These are phyloP conservation scores for Operophtera brumata DNA, from an alignment of 2,888 invertebrate genomes.

Conservation along the genomic window DNA sequence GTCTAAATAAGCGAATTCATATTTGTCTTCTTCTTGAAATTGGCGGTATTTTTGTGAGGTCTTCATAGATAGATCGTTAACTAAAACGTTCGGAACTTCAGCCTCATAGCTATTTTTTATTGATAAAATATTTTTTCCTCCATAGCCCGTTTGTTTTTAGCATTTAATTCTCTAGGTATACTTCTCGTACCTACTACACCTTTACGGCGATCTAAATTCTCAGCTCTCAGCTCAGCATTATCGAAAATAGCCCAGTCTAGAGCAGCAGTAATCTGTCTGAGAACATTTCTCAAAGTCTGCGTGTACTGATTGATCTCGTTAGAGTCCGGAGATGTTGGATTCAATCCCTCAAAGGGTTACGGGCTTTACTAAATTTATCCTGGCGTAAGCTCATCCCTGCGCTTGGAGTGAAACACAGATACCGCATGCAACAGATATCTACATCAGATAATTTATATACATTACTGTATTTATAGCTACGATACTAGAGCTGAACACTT, in stretches of 20 bases:
- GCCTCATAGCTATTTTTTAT: too few species aligned
- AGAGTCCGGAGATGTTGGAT: constrained; percentile 38
- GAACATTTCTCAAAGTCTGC: constrained; percentile 29
- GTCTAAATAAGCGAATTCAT: too few species aligned
- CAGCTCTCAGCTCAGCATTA: constrained; percentile 5
- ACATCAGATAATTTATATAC: too few species aligned
- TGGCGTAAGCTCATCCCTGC: constrained; percentile 29
- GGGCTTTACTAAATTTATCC: constrained; percentile 44
- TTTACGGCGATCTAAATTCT: constrained; percentile 13
- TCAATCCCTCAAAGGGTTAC: constrained; percentile 50
- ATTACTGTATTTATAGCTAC: too few species aligned
- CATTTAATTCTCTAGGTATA: too few species aligned
- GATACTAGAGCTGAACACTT: too few species aligned
- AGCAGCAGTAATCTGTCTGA: constrained; percentile 23
- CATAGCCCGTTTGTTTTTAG: too few species aligned
- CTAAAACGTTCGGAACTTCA: too few species aligned
- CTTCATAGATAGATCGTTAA: too few species aligned
- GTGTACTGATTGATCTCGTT: constrained; percentile 43
- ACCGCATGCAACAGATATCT: neutral
- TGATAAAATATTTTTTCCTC: too few species aligned
- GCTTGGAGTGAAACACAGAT: constrained; percentile 20
- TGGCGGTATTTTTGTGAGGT: too few species aligned
- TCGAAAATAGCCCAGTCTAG: constrained; percentile 22
- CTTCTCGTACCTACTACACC: neutral
- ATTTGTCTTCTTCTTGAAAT: too few species aligned